Base-by-base conservation (phyloP, 2,797 vertebrate species). In the Chaetodon trifasciatus region DNA sequence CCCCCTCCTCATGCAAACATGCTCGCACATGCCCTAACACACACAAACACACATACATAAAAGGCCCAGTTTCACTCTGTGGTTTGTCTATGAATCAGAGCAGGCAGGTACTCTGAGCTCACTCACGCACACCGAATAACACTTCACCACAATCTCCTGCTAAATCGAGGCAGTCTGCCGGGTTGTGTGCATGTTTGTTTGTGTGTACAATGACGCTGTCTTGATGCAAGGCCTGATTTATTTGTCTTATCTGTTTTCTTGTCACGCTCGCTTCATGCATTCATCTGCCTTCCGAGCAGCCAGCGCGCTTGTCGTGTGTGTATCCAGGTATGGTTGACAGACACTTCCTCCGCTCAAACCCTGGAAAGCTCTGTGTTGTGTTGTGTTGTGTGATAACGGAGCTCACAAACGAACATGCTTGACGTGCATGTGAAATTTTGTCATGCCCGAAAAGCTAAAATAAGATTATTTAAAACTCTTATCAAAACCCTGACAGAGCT, bases 1-100 rank as follows among this genome's bases (percentile, higher is more conserved):
- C 61, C 52, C 39, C 40, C 52, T 44, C 63, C 58, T 60, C 70
- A 16, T 76, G 40, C 50, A 60, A 68, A 84, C 84, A 50, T 19
- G 84, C 78, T 70, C 7, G 10, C 52, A 78, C 82, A 88, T 58
- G 81, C 56, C 47, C 32, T 7, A 16, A 42, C 71, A 58, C 63
- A 70, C 23, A 66, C 35, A 46, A 7, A 76, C 37, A 82, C 13
- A 42, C 76, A 40, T 56, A 42, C n/a, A 63, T 44, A 15, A 74
- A 84, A 76, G 64, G 21, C 55, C 68, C 74, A 35, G 35, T 72
- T 68, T 79, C 37, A 46, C 72, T 47, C 1, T 1, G 60, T 60
- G 81, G 81, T 84, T 86, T 90, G 86, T 88, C 85, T 87, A 71
- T 86, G 76, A 85, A 86, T 84, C 69, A 71, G 68, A 79, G 75